A percentile compares a stretch with the other conserved stretches of the same genome.
Evolutionary conservation across 2,113 vertebrate species (phyloP).

Genomic region (Heterochromis multidens): DNA sequence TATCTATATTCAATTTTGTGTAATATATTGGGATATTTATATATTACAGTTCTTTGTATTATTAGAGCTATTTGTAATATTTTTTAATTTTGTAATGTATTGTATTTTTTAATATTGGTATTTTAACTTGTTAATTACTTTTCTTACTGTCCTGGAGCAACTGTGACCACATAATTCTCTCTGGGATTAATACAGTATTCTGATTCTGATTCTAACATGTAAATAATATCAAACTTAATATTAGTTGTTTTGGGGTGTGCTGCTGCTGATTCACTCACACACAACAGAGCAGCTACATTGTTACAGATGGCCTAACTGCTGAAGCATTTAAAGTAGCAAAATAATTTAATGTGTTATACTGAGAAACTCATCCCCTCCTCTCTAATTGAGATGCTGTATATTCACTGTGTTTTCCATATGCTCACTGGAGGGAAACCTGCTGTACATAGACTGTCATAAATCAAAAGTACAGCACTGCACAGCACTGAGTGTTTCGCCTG

Average conservation of each 20-base stretch:
- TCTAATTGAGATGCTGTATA: neutral
- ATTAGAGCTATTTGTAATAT: too few relatives aligned
- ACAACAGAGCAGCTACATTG: neutral
- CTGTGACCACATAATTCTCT: too few relatives aligned
- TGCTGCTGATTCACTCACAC: too few relatives aligned
- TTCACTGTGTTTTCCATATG: neutral
- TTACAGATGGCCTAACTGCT: neutral
- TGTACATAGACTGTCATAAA: neutral
- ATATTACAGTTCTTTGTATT: too few relatives aligned
- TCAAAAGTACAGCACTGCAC: neutral
- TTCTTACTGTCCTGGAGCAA: too few relatives aligned
- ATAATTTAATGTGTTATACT: neutral
- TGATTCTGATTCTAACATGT: too few relatives aligned
- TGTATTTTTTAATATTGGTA: too few relatives aligned
- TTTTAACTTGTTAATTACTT: too few relatives aligned
- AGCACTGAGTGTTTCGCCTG: neutral
- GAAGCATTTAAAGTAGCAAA: neutral
- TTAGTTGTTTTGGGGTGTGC: neutral
- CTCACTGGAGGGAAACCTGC: slow-evolving; percentile 2
- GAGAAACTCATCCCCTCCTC: neutral
- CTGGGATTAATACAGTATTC: too few relatives aligned
- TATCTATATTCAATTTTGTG: too few relatives aligned
- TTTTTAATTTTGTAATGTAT: too few relatives aligned
- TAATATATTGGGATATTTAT: too few relatives aligned
- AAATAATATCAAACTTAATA: neutral